Base-by-base conservation (phyloP, 2,113 vertebrate genomes). In the Vulpes vulpes region DNA sequence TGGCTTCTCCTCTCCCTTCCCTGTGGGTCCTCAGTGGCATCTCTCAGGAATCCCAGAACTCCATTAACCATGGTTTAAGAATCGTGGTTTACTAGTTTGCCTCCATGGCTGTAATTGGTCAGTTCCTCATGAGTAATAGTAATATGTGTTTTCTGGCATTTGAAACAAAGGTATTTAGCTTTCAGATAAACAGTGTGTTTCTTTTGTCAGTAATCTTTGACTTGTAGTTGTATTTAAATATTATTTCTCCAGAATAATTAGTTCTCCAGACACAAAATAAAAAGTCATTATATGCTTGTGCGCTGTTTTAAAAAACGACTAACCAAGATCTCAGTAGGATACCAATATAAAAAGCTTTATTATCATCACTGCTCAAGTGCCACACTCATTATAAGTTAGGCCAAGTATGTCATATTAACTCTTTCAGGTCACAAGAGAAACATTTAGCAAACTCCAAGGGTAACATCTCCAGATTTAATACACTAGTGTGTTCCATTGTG, bases 141-240 rank as follows among this genome's bases (percentile, higher is more conserved):
- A 35, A 94, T 73, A 23, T 62, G 53, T 55, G 14, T 88, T 74
- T 95, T 62, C 64, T 88, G 71, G 11, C 9, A 67, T 91, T 91
- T 80, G n/a, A 94, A 74, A 25, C 51, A 91, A 71, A 95, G 19
- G n/a, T 62, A 53, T 32, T 84, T 95, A 35, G 81, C 81, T 94
- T 96, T 95, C 22, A 83, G 64, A 96, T 94, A 60, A 95, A 25
- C 27, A 81, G 57, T 89, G 43, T 73, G 27, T 59, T 91, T 90
- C 67, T 96, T 84, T 92, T 71, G 71, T n/a, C 91, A 49, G 69
- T 93, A 91, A 89, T 82, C 76, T 93, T 91, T 95, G 71, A 59
- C 5, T 82, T 91, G 6, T 89, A 89, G 43, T 93, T 25, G 16
- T 82, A 67, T 76, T 94, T 94, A 87, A 89, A 85, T 90, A 85